A percentile compares a stretch with the other conserved stretches of the same genome.
These are phyloP conservation scores for Cantharis nigra DNA, from an alignment of 2,888 invertebrate genomes.

Conservation along the genomic window DNA sequence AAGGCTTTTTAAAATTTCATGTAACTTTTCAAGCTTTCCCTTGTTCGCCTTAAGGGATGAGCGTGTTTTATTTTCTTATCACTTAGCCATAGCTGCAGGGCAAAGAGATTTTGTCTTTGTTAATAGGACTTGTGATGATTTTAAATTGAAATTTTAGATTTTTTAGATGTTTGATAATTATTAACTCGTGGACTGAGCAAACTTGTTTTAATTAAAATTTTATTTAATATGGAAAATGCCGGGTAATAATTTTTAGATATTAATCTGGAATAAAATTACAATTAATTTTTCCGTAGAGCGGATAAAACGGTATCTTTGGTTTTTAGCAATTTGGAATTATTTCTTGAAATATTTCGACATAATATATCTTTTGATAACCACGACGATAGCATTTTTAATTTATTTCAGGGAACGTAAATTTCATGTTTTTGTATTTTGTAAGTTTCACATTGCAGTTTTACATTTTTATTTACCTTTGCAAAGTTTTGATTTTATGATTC, in stretches of 20 bases:
- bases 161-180: background rate
- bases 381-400: background rate
- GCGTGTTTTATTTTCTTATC: slow-evolving; percentile 10
- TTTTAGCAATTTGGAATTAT: background rate
- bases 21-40: slow-evolving; percentile 1
- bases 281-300: background rate
- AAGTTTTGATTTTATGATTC: too few species aligned
- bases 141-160: background rate
- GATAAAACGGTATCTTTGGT: background rate
- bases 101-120: background rate
- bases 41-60: background rate
- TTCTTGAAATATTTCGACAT: background rate
- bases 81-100: background rate
- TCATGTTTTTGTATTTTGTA: background rate
- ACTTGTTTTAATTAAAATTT: background rate
- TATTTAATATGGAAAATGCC: background rate
- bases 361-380: background rate
- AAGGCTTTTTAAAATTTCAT: slow-evolving; percentile 2
- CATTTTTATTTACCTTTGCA: too few species aligned
- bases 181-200: background rate
- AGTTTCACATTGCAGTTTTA: background rate
- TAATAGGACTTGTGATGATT: background rate
- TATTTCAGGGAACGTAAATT: background rate
- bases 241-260: background rate
- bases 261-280: background rate